Conservation (phyloP, 2,888 invertebrate species). For the Arctia plantaginis region DNA sequence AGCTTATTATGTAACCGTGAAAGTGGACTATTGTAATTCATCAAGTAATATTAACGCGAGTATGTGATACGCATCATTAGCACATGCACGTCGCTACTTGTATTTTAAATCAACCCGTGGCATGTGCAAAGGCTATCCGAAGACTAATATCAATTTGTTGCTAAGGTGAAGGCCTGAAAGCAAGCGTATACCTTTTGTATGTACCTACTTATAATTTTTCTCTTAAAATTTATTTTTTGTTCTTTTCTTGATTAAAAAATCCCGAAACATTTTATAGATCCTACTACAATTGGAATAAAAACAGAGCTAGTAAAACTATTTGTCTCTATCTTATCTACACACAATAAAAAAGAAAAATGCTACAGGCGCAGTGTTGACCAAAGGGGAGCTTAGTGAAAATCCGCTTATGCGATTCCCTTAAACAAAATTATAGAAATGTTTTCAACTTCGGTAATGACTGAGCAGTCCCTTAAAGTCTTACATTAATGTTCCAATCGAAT, state of each 20-base stretch:
- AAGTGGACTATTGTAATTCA: slow-evolving; percentile 81
- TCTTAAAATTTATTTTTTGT: neutral
- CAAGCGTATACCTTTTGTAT: slow-evolving; percentile 24
- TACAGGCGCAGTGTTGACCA: too few relatives aligned
- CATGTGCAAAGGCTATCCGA: slow-evolving; percentile 35
- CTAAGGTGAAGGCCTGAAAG: slow-evolving; percentile 41
- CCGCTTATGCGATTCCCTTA: too few relatives aligned
- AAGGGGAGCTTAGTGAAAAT: too few relatives aligned
- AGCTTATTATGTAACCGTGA: slow-evolving; percentile 74
- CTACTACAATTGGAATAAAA: neutral
- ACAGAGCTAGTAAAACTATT: too few relatives aligned
- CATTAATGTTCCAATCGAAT: too few relatives aligned
- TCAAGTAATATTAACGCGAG: slow-evolving; percentile 68
- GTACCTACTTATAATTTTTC: neutral
- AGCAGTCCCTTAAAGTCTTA: too few relatives aligned
- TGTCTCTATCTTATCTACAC: too few relatives aligned
- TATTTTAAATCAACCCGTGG: slow-evolving; percentile 58
- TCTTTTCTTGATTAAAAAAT: too few relatives aligned
- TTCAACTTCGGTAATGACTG: too few relatives aligned
- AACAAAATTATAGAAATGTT: too few relatives aligned
- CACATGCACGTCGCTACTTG: slow-evolving; percentile 50
- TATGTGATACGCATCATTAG: slow-evolving; percentile 69
- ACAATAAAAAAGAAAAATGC: too few relatives aligned
- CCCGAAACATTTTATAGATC: too few relatives aligned
- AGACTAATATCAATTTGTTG: slow-evolving; percentile 25